Evolutionary conservation across 2,888 invertebrate genomes (phyloP), one percentile per base, ranked within the genome.

Genomic region (Stenichneumon culpator): DNA sequence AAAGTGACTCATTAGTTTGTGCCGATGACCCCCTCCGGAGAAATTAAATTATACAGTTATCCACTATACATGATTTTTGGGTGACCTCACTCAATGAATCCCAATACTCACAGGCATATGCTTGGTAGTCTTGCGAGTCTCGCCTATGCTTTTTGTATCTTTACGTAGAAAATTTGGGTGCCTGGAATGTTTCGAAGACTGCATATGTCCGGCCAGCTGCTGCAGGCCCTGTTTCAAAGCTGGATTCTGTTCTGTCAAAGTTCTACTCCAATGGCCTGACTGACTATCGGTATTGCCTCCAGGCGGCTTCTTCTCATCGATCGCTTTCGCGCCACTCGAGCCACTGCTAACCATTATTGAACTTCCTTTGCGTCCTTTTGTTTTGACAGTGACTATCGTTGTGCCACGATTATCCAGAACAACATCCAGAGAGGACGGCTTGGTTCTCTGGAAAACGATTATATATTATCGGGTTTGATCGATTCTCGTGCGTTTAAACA

Each of bases 381-480:
- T 81, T 74, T 89, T 90, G 0, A 92, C 86, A 3, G 88, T 90
- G 36, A 92, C 85, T 88, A 92, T 80, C 6, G 90, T 72, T 2
- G 89, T 87, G 16, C 88, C 87, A 19, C 86, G 84, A 82, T 91
- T 87, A 16, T 88, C 87, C 39, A 84, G 22, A 88, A 67, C 60
- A 89, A 50, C 87, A 14, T 87, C 86, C 2, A 87, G 60, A 50
- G 88, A 54, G 16, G 60, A 52, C 28, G 74, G n/a, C 28, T 60
- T 74, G 9, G 72, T 36, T 25, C 25, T 60, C 73, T 74, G 32
- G 6, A 44, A 44, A 19, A 52, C 16, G 0, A 47, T 47, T 16
- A 47, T 16, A 1, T 16, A 47, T 47, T 16, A 47, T 22, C 54
- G 0, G 39, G 39, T 19, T 54, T 3, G 9, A 54, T 54, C 9